A percentile compares a stretch with the other conserved stretches of the same genome.
Evolutionary conservation across 2,797 vertebrate species (phyloP).

Genomic region (Sebastes kiyomatsui): DNA sequence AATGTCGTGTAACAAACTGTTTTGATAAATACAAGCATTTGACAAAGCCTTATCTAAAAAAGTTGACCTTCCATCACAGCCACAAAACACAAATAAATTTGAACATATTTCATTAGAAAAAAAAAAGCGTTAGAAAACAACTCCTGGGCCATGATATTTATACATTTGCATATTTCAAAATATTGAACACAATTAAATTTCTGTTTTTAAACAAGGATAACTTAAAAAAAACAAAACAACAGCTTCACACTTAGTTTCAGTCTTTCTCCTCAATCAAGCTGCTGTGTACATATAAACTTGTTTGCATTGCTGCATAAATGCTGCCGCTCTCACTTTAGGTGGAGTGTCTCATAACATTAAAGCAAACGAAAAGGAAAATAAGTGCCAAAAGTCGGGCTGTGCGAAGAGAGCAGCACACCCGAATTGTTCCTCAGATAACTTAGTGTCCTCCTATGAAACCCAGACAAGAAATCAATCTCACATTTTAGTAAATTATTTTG

Average conservation of each 20-base stretch:
- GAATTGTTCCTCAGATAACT: conserved; percentile 43
- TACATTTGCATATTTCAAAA: conserved; percentile 83
- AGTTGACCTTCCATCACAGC: conserved; percentile 58
- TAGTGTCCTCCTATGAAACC: conserved; percentile 47
- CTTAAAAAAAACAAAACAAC: conserved; percentile 48
- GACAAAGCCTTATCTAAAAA: conserved; percentile 78
- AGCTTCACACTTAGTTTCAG: conserved; percentile 22
- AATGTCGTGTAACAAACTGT: conserved; percentile 81
- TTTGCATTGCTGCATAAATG: conserved; percentile 51
- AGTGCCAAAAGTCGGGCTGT: conserved; percentile 55
- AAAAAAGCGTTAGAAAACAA: conserved; percentile 35
- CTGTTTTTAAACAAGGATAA: conserved; percentile 68
- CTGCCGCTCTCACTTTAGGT: conserved; percentile 30
- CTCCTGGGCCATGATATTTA: conserved; percentile 57
- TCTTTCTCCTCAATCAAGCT: conserved; percentile 33
- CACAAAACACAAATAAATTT: conserved; percentile 68
- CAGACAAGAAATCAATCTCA: conserved; percentile 46
- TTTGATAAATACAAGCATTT: conserved; percentile 86
- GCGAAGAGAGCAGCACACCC: conserved; percentile 12
- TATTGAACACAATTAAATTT: conserved; percentile 63
- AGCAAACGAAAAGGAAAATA: conserved; percentile 45
- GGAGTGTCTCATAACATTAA: conserved; percentile 2
- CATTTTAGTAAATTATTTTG: conserved; percentile 38
- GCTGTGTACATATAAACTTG: conserved; percentile 58
- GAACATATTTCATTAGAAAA: conserved; percentile 48